Conservation (phyloP, 1,140 invertebrate species). For the Drosophila chauvacae region DNA sequence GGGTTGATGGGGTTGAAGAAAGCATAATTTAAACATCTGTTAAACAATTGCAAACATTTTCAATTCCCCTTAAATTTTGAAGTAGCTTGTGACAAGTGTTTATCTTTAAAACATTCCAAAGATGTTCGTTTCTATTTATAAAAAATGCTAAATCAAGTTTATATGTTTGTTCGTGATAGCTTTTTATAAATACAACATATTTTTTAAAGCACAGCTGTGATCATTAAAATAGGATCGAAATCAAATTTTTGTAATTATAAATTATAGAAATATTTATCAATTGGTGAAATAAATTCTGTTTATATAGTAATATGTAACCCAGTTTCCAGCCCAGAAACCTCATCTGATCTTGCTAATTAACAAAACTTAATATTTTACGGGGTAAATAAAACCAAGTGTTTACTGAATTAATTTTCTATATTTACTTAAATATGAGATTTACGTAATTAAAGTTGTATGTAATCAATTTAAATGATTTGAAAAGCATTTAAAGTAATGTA, state of each 20-base stretch:
- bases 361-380: too few relatives aligned
- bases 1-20: background rate
- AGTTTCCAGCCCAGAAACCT: too few relatives aligned
- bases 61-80: background rate
- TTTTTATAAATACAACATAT: background rate
- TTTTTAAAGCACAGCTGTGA: background rate
- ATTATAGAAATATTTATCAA: background rate
- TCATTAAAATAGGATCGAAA: background rate
- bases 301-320: too few relatives aligned
- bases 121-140: slow-evolving; percentile 6
- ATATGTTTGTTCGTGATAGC: background rate
- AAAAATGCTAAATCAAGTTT: slow-evolving; percentile 1
- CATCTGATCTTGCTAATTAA: too few relatives aligned
- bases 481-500: background rate
- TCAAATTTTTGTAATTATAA: background rate
- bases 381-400: too few relatives aligned
- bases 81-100: background rate
- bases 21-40: background rate
- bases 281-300: too few relatives aligned
- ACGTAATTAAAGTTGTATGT: background rate
- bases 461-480: background rate
- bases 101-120: slow-evolving; percentile 7
- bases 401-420: too few relatives aligned
- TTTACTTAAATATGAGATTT: background rate
- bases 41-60: background rate